These are phyloP conservation scores for Tringa solitaria DNA, from an alignment of 2,113 vertebrate genomes.

Conservation along the genomic window DNA sequence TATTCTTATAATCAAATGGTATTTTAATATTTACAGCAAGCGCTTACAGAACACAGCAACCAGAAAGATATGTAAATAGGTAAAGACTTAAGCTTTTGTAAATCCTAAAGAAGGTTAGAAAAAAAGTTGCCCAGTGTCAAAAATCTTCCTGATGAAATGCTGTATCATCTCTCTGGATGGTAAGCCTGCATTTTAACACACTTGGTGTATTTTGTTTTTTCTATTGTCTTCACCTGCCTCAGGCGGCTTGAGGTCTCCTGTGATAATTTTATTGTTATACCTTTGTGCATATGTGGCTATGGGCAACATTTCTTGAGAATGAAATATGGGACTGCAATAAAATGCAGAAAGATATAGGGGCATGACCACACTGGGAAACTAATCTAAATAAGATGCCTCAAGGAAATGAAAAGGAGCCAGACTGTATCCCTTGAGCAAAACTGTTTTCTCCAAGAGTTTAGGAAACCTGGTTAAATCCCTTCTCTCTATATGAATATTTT, in stretches of 20 bases:
- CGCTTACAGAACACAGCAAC: background rate
- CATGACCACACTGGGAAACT: slow-evolving; percentile 42
- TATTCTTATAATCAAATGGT: background rate
- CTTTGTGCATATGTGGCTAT: slow-evolving; percentile 48
- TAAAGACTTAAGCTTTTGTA: background rate
- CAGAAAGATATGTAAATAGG: background rate
- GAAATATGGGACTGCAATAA: slow-evolving; percentile 50
- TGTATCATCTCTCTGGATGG: background rate
- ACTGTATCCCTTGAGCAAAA: slow-evolving; percentile 11
- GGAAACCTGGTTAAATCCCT: slow-evolving; percentile 57
- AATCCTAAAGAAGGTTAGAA: background rate
- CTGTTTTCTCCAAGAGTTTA: slow-evolving; percentile 25
- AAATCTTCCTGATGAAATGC: slow-evolving; percentile 40
- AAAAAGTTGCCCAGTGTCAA: slow-evolving; percentile 20
- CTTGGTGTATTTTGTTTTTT: slow-evolving; percentile 33
- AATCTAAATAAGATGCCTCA: slow-evolving; percentile 59
- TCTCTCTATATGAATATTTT: slow-evolving; percentile 48
- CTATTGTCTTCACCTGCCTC: slow-evolving; percentile 42
- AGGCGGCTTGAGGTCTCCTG: slow-evolving; percentile 47
- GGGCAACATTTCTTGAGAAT: slow-evolving; percentile 59
- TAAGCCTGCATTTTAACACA: slow-evolving; percentile 54
- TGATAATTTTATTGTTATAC: slow-evolving; percentile 60
- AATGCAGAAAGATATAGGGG: slow-evolving; percentile 49
- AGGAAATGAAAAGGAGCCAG: slow-evolving; percentile 53
- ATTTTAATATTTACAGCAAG: background rate